Percentiles rank a stretch among this genome's conserved stretches.
These are phyloP conservation scores for Megamerina dolium DNA, from an alignment of 2,888 invertebrate species.

Conservation along the genomic window DNA sequence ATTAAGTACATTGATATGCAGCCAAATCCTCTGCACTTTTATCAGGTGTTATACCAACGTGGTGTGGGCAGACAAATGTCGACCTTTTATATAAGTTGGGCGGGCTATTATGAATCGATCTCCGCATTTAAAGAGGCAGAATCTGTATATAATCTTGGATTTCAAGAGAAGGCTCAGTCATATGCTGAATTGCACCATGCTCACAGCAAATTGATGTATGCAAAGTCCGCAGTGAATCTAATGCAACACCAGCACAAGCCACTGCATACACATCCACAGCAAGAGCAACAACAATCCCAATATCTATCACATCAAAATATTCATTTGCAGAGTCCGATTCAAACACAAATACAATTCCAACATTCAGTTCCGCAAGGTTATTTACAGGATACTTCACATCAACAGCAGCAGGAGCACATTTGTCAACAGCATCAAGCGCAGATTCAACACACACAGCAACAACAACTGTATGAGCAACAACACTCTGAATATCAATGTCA, in stretches of 20 bases:
- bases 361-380: constrained; percentile 25
- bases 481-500: constrained; percentile 17
- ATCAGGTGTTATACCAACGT: constrained; percentile 72
- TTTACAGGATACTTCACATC: no score
- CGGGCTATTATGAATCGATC: constrained; percentile 74
- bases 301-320: constrained; percentile 16
- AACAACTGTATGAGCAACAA: constrained; percentile 11
- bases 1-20: constrained; percentile 84
- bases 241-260: constrained; percentile 26
- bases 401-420: constrained; percentile 17
- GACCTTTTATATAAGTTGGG: constrained; percentile 84
- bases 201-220: constrained; percentile 69
- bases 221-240: constrained; percentile 51
- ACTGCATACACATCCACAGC: constrained; percentile 15
- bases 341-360: constrained; percentile 11
- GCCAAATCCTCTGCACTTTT: constrained; percentile 71
- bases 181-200: constrained; percentile 68
- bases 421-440: constrained; percentile 10
- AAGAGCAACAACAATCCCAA: constrained; percentile 22
- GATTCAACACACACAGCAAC: constrained; percentile 1
- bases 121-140: constrained; percentile 81
- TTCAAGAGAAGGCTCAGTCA: constrained; percentile 73
- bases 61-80: constrained; percentile 77
- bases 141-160: constrained; percentile 72
- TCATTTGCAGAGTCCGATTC: constrained; percentile 12